phyloP scores from a whole-genome alignment of 2,113 vertebrate species.

The Daubentonia madagascariensis region DNA sequence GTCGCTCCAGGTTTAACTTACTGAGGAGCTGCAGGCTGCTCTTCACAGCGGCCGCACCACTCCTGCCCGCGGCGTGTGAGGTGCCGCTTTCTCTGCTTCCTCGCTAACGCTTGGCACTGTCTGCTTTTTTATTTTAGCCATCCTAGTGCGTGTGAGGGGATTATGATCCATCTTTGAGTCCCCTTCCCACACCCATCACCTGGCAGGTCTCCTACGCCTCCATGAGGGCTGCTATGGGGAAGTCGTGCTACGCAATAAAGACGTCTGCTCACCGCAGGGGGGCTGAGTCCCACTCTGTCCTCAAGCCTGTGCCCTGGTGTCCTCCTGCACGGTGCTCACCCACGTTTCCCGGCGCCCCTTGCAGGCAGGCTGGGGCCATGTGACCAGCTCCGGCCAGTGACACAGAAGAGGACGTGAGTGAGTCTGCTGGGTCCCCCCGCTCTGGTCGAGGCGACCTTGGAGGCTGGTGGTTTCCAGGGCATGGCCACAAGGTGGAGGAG shows the following conservation, averaged over 20 bases:
- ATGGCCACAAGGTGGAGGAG: too few species aligned
- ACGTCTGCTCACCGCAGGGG: not conserved
- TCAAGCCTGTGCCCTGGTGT: accelerated
- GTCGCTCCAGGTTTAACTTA: accelerated
- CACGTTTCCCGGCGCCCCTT: not conserved
- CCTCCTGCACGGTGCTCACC: not conserved
- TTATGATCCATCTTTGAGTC: accelerated
- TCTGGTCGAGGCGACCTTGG: not conserved
- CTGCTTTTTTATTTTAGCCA: accelerated
- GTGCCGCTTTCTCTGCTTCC: not conserved
- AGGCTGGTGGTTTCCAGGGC: not conserved
- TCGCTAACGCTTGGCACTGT: accelerated
- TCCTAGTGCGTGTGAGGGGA: accelerated
- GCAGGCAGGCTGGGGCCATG: accelerated
- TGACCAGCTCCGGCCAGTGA: not conserved
- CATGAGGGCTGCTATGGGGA: accelerated
- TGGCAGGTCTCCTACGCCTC: accelerated
- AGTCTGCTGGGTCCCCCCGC: accelerated
- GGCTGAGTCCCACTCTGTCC: not conserved
- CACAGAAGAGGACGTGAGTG: accelerated
- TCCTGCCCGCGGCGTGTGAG: too few species aligned
- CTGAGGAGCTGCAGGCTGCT: not conserved
- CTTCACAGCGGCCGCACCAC: accelerated
- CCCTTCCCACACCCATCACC: accelerated
- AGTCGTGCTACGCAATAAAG: too few species aligned